These are phyloP conservation scores for Mimas tiliae DNA, from an alignment of 2,888 invertebrate genomes.

Conservation along the genomic window DNA sequence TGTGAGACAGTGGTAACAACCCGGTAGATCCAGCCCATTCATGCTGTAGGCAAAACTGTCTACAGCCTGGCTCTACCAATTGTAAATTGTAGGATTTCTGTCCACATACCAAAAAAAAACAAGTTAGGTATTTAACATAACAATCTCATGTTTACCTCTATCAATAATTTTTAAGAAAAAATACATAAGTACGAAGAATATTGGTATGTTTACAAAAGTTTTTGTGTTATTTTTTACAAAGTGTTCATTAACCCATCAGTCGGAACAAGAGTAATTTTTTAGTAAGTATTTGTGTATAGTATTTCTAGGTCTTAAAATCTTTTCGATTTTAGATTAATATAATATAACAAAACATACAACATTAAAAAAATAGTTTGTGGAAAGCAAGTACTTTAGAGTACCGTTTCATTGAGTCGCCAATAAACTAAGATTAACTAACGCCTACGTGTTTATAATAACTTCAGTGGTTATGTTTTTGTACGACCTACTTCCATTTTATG, in stretches of 20 bases:
- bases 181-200: not conserved
- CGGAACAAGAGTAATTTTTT: not conserved
- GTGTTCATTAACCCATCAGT: not conserved
- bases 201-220: not conserved
- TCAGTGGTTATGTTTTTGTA: slow-evolving; percentile 22
- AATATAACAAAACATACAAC: not conserved
- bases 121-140: not conserved
- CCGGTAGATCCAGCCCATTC: too few species aligned
- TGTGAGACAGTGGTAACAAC: too few species aligned
- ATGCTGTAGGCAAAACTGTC: too few species aligned
- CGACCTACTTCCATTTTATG: slow-evolving; percentile 21
- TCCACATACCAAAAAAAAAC: too few species aligned
- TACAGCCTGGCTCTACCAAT: too few species aligned
- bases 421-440: slow-evolving; percentile 16
- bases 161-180: not conserved
- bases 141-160: not conserved
- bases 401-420: not conserved
- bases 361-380: not conserved
- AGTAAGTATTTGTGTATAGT: not conserved
- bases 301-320: not conserved
- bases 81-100: too few species aligned
- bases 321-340: not conserved
- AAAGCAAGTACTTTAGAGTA: not conserved
- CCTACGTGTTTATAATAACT: slow-evolving; percentile 23
- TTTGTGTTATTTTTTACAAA: not conserved